These are phyloP conservation scores for Nasonia longicornis DNA, from an alignment of 1,140 invertebrate genomes.

Conservation along the genomic window DNA sequence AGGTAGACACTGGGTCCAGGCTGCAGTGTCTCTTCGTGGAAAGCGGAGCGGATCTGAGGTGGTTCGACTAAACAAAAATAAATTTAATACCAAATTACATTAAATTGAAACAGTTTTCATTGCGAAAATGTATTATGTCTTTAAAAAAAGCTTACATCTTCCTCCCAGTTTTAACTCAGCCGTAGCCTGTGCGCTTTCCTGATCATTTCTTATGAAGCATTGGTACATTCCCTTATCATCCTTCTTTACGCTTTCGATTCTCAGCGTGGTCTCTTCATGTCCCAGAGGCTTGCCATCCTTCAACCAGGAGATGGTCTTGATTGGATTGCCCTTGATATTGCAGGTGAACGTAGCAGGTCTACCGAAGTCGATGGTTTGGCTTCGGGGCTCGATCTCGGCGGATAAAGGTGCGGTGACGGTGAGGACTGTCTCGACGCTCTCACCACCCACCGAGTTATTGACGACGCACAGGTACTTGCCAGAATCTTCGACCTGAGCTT, in stretches of 20 bases:
- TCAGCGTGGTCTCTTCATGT: slow-evolving; percentile 81
- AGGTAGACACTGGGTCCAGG: slow-evolving; percentile 88
- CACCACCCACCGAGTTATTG: slow-evolving; percentile 92
- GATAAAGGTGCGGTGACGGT: slow-evolving; percentile 92
- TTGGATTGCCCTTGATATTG: slow-evolving; percentile 89
- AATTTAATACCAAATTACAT: neutral
- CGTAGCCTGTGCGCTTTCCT: slow-evolving; percentile 92
- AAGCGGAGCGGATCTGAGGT: slow-evolving; percentile 87
- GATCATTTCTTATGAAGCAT: slow-evolving; percentile 93
- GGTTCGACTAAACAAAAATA: slow-evolving; percentile 77
- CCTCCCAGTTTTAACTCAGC: slow-evolving; percentile 93
- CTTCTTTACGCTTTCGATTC: slow-evolving; percentile 91
- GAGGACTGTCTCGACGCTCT: slow-evolving; percentile 91
- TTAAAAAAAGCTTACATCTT: slow-evolving; percentile 76
- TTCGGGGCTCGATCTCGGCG: slow-evolving; percentile 87
- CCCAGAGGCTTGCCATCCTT: slow-evolving; percentile 90
- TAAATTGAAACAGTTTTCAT: neutral
- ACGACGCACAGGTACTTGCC: slow-evolving; percentile 95
- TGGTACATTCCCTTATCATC: slow-evolving; percentile 98
- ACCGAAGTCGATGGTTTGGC: slow-evolving; percentile 93
- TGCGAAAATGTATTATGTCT: neutral
- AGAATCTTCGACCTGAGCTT: slow-evolving; percentile 90
- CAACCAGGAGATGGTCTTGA: slow-evolving; percentile 90
- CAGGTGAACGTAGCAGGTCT: slow-evolving; percentile 90
- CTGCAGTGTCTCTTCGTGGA: slow-evolving; percentile 87